Conservation (phyloP, 2,888 invertebrate genomes). For the Stictocephala bisonia region DNA sequence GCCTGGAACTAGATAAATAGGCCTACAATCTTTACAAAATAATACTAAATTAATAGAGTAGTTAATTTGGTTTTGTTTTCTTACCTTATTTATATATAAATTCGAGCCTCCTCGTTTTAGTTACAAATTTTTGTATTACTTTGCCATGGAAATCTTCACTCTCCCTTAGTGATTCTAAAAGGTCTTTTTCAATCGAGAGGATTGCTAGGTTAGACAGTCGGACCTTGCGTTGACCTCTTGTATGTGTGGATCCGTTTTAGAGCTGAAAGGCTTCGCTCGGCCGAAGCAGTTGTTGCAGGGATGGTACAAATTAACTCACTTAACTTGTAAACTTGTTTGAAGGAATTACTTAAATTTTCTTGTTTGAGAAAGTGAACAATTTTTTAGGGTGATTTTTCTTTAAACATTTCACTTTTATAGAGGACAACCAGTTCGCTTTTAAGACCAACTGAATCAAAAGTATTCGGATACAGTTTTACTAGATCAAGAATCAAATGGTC, state of each 20-base stretch:
- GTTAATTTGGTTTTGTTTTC: too few relatives aligned
- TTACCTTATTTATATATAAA: too few relatives aligned
- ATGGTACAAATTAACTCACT: neutral
- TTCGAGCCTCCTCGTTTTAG: too few relatives aligned
- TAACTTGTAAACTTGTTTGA: neutral
- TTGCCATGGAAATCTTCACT: neutral
- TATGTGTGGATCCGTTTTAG: constrained; percentile 9
- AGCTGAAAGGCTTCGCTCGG: constrained; percentile 19
- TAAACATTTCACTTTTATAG: neutral
- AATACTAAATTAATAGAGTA: too few relatives aligned
- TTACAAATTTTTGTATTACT: too few relatives aligned
- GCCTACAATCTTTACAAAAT: too few relatives aligned
- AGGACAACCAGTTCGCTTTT: neutral
- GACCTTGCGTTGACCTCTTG: neutral
- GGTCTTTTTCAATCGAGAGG: neutral
- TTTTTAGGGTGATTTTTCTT: constrained; percentile 1
- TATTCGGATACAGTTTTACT: neutral
- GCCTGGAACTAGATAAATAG: too few relatives aligned
- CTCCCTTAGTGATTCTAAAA: neutral
- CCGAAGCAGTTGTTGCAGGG: constrained; percentile 2
- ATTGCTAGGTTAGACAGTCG: neutral
- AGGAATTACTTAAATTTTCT: neutral
- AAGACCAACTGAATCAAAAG: neutral
- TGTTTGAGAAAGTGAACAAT: constrained; percentile 1
- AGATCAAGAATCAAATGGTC: neutral